Percentiles rank a stretch among this genome's conserved stretches.
phyloP scores from a whole-genome alignment of 2,113 vertebrate genomes.

The Psittacus erithacus region DNA sequence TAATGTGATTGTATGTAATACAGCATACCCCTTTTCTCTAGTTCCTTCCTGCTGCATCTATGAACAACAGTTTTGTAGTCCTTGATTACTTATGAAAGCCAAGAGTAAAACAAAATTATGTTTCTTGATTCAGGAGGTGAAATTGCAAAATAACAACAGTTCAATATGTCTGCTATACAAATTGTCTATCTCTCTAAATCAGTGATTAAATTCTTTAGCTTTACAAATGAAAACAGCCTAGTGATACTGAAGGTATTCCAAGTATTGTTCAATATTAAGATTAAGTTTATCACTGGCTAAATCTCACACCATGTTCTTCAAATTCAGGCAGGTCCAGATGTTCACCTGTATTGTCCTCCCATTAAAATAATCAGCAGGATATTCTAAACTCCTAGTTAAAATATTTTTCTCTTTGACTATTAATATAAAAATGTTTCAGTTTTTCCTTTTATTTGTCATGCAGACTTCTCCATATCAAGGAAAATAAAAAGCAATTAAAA shows the following conservation, averaged over 20 bases:
- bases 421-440: background rate
- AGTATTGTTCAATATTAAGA: background rate
- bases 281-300: background rate
- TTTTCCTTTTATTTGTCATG: background rate
- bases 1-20: no score
- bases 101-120: background rate
- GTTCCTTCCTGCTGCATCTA: rapidly evolving
- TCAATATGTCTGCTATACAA: background rate
- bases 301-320: background rate
- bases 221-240: background rate
- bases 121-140: background rate
- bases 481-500: background rate
- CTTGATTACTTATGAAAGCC: background rate
- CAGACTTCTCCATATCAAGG: background rate
- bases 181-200: background rate
- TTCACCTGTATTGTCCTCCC: background rate
- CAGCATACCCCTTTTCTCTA: background rate
- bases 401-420: background rate
- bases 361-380: background rate
- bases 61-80: background rate
- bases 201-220: background rate
- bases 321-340: background rate
- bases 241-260: background rate
- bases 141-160: background rate
- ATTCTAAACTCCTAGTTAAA: background rate